Conservation (phyloP, 2,113 vertebrate species). For the Python bivittatus region DNA sequence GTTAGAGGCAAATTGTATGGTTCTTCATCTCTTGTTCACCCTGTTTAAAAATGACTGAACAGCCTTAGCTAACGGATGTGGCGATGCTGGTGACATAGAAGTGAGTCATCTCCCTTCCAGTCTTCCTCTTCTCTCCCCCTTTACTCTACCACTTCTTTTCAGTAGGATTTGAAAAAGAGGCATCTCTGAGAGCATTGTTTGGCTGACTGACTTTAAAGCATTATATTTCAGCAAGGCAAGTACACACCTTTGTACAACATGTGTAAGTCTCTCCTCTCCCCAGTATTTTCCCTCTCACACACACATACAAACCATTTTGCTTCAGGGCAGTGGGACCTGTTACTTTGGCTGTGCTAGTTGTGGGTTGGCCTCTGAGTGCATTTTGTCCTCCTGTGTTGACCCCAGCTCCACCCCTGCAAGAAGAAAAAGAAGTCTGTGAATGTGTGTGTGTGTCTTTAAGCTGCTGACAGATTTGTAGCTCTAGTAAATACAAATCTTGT, state of each 20-base stretch:
- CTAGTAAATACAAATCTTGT: constrained; percentile 67
- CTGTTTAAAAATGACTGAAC: background rate
- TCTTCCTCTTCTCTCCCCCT: background rate
- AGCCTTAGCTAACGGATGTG: constrained; percentile 6
- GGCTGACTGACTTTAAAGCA: background rate
- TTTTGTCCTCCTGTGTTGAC: background rate
- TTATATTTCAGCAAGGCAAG: constrained; percentile 24
- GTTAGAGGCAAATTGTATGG: background rate
- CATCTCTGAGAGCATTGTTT: constrained; percentile 26
- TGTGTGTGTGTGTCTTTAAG: constrained; percentile 43
- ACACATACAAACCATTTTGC: background rate
- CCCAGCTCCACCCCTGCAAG: background rate
- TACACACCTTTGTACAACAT: constrained; percentile 47
- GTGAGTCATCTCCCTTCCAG: constrained; percentile 10
- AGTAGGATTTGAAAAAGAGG: background rate
- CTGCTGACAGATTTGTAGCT: constrained; percentile 67
- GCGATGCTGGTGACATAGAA: constrained; percentile 10
- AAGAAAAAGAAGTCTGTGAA: constrained; percentile 21
- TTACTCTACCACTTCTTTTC: background rate
- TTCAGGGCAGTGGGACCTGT: background rate
- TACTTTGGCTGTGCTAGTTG: constrained; percentile 18
- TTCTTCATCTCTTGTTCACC: background rate
- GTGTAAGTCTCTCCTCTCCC: background rate
- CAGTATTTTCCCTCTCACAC: background rate
- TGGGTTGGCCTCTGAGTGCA: constrained; percentile 7